phyloP scores from a whole-genome alignment of 2,888 invertebrate genomes.

The Caenorhabditis wallacei region DNA sequence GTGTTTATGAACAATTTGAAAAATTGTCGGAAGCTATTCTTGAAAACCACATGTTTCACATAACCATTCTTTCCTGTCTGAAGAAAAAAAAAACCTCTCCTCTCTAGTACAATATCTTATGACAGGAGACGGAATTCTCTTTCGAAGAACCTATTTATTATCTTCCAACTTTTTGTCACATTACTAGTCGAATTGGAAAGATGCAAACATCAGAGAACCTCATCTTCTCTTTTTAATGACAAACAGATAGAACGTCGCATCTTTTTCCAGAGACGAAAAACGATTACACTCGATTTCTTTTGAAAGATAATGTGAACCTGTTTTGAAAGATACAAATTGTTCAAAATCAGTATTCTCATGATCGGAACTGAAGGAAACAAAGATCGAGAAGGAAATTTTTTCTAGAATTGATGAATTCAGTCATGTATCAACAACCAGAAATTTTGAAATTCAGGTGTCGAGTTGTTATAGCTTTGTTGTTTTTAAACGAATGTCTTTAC shows the following conservation, averaged over 20 bases:
- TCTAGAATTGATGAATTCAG: background rate
- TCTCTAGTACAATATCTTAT: background rate
- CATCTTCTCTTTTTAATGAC: background rate
- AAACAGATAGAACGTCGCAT: background rate
- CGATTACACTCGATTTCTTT: background rate
- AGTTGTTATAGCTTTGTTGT: no score
- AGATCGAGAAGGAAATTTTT: background rate
- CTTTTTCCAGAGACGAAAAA: background rate
- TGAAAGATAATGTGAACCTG: background rate
- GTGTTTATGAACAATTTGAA: no score
- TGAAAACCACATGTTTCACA: no score
- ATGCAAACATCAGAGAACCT: background rate
- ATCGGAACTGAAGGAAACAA: background rate
- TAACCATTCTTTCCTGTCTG: no score
- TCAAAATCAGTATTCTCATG: background rate
- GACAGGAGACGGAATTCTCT: background rate
- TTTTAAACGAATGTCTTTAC: no score
- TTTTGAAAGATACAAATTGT: conserved; percentile 4
- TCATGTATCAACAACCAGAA: no score
- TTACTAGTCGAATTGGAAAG: background rate
- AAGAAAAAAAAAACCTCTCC: background rate
- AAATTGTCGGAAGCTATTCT: no score
- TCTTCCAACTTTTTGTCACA: background rate
- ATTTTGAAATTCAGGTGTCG: no score
- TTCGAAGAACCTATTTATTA: background rate